Evolutionary conservation across 1,140 invertebrate genomes (phyloP).

Genomic region (Brachionus asplanchnoidis): DNA sequence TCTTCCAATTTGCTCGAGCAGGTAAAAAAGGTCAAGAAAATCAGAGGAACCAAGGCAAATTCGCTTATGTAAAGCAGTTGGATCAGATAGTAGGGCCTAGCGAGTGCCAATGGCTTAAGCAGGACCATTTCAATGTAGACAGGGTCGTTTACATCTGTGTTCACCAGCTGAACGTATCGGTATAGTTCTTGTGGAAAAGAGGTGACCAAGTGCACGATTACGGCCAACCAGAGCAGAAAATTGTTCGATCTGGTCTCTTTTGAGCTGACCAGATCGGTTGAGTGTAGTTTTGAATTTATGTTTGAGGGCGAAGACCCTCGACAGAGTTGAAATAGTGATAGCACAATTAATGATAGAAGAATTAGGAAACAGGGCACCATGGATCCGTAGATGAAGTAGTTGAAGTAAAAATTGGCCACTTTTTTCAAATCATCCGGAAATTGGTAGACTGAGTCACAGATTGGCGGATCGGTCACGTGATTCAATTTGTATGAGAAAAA

Average conservation of each 20-base stretch:
- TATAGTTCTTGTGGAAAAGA: slow-evolving; percentile 24
- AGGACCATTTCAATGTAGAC: background rate
- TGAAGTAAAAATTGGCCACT: background rate
- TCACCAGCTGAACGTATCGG: background rate
- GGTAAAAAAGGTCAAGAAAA: slow-evolving; percentile 11
- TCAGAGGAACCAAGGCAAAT: background rate
- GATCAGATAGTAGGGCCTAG: slow-evolving; percentile 11
- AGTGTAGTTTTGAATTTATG: background rate
- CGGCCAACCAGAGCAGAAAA: background rate
- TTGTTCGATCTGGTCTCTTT: background rate
- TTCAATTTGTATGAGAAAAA: slow-evolving; percentile 10
- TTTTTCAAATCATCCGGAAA: slow-evolving; percentile 28
- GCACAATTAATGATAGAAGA: background rate
- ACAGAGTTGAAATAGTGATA: background rate
- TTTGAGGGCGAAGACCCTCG: background rate
- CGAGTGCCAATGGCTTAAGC: background rate
- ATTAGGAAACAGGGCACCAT: background rate
- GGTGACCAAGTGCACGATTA: background rate
- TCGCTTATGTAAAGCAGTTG: slow-evolving; percentile 26
- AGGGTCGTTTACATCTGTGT: background rate
- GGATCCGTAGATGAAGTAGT: slow-evolving; percentile 18
- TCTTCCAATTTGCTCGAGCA: background rate
- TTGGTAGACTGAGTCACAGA: slow-evolving; percentile 14
- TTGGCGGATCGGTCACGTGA: background rate
- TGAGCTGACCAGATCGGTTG: background rate